Evolutionary conservation across 2,797 vertebrate genomes (phyloP), one percentile per base, ranked within the genome.

Genomic region (Pseudochirops cupreus): DNA sequence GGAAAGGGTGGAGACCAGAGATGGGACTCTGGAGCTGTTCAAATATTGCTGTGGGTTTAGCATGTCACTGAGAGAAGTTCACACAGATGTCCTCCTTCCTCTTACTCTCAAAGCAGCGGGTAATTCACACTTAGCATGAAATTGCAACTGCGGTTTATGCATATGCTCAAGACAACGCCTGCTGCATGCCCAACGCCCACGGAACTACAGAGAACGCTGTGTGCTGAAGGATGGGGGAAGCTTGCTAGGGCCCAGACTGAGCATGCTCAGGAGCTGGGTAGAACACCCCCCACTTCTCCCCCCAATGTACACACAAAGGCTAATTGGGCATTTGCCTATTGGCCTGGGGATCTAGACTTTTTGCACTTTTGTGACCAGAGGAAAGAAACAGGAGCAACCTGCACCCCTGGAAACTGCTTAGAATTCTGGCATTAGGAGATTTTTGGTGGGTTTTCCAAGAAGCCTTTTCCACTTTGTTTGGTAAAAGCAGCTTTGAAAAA

Each of bases 101-200:
- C 29, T 67, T 87, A 53, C 50, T 94, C 57, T 92, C 92, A 74
- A 90, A 96, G 93, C 0, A 3, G 21, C 0, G 33, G 82, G 92
- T 9, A 0, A 28, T 74, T 91, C 91, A 89, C 39, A 24, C 52
- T 3, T 11, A 91, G 0, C 21, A 56, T 56, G 94, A 56, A 26
- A 1, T 1, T 16, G 0, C 82, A 94, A 33, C 90, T 11, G 92
- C 53, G 91, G 31, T 56, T 92, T 74, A 54, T 13, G 26, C 67
- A 53, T 33, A 91, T 46, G 91, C 94, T 54, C 90, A 93, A 96
- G 91, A 52, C 92, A 90, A 96, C 94, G 1, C 1, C 10, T 82
- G 94, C 93, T 91, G 87, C 94, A 92, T 92, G 95, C 93, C 92
- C 92, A 93, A 9, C 89, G 89, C 95, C 95, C 95, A 95, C 91